Evolutionary conservation across 2,113 vertebrate genomes (phyloP).

Genomic region (Elgaria multicarinata): DNA sequence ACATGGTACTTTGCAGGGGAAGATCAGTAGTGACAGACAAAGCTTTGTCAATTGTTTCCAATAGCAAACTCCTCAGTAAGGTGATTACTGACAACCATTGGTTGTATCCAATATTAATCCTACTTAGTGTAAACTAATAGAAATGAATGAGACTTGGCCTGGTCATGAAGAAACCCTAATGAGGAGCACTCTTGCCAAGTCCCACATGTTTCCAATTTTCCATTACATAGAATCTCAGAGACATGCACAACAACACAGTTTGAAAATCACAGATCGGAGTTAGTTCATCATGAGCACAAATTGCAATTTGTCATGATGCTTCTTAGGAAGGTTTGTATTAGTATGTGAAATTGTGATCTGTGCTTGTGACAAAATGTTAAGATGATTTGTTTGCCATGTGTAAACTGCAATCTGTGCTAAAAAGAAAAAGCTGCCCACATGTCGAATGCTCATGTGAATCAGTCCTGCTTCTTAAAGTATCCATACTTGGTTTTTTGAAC

Average conservation of each 20-base stretch:
- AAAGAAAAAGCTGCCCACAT: background rate
- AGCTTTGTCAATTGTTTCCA: background rate
- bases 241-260: background rate
- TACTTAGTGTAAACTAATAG: no score
- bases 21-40: background rate
- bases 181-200: background rate
- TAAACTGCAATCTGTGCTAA: background rate
- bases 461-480: slow-evolving; percentile 41
- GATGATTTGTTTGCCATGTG: background rate
- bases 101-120: no score
- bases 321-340: background rate
- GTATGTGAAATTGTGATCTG: background rate
- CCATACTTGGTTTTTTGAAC: slow-evolving; percentile 16
- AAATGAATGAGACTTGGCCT: background rate
- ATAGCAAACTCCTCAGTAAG: background rate
- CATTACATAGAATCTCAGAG: background rate
- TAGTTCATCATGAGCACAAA: background rate
- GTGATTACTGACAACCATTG: background rate
- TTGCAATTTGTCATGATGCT: background rate
- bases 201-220: background rate
- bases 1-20: background rate
- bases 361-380: background rate
- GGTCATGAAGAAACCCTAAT: background rate
- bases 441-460: background rate
- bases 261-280: background rate